A percentile compares a stretch with the other conserved stretches of the same genome.
Evolutionary conservation across 30 jellyfish, hydroid and myxozoan genomes (phyloP).

Genomic region (Catostylus mosaicus): DNA sequence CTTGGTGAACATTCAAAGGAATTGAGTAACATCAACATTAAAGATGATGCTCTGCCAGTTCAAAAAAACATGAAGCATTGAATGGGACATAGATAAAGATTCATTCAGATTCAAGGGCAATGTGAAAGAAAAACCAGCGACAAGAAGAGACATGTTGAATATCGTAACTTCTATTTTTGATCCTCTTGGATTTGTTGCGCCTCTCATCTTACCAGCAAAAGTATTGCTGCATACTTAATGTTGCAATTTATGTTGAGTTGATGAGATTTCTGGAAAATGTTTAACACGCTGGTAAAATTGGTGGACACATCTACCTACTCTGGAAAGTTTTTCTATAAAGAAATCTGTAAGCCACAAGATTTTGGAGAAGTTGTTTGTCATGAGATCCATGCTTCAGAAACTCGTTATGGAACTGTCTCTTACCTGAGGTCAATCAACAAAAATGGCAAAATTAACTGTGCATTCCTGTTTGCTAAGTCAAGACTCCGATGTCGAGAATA

Average conservation of each 20-base stretch:
- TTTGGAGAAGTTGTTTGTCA: too few species aligned
- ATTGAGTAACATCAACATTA: conserved; percentile 7
- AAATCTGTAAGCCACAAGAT: too few species aligned
- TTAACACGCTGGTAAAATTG: too few species aligned
- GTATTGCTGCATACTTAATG: conserved; percentile 42
- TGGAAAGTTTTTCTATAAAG: too few species aligned
- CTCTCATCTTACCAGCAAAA: conserved; percentile 59
- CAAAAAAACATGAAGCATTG: conserved; percentile 51
- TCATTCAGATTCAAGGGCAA: conserved; percentile 32
- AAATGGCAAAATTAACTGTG: too few species aligned
- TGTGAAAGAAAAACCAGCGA: conserved; percentile 36
- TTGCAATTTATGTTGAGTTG: too few species aligned
- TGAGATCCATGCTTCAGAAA: too few species aligned
- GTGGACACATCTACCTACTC: conserved; percentile 10
- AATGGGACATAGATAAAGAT: conserved; percentile 59
- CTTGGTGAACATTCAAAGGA: conserved; percentile 34
- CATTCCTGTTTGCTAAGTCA: conserved; percentile 40
- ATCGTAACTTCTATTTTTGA: conserved; percentile 57
- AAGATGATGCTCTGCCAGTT: neutral
- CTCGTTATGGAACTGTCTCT: too few species aligned
- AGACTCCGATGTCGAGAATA: conserved; percentile 42
- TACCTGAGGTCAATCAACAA: conserved; percentile 43
- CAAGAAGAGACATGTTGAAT: conserved; percentile 48
- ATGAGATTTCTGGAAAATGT: too few species aligned
- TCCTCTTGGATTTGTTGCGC: conserved; percentile 69